These are phyloP conservation scores for Drosophila aff. DNA, from an alignment of 1,140 invertebrate species.

Conservation along the genomic window DNA sequence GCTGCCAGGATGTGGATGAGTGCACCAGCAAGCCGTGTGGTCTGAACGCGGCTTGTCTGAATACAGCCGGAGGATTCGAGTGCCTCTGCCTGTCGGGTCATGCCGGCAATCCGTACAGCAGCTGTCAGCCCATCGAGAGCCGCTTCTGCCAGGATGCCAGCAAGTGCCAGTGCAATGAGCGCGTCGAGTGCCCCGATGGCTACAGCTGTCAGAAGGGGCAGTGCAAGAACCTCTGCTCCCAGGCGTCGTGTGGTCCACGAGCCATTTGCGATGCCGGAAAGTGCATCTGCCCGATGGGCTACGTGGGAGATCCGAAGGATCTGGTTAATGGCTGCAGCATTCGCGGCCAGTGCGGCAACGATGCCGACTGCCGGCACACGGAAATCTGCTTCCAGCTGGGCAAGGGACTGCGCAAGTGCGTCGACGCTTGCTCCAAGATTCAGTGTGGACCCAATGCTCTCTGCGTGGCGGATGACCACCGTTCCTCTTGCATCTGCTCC, in stretches of 20 bases:
- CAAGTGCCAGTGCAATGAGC: constrained; percentile 89
- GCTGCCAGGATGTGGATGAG: constrained; percentile 94
- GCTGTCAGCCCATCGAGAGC: constrained; percentile 89
- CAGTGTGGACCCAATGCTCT: constrained; percentile 96
- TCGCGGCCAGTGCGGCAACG: constrained; percentile 90
- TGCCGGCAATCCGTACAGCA: constrained; percentile 93
- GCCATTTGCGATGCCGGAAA: constrained; percentile 92
- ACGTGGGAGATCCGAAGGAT: constrained; percentile 92
- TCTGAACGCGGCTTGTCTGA: constrained; percentile 94
- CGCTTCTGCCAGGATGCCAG: constrained; percentile 89
- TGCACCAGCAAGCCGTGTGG: constrained; percentile 93
- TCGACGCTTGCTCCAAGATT: constrained; percentile 93
- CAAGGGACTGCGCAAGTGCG: constrained; percentile 91
- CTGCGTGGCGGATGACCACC: constrained; percentile 92
- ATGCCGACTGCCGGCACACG: constrained; percentile 91
- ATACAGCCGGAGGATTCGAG: constrained; percentile 94
- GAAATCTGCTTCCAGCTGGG: constrained; percentile 95
- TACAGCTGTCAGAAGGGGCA: constrained; percentile 89
- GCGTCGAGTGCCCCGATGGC: constrained; percentile 90
- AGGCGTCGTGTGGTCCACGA: constrained; percentile 91
- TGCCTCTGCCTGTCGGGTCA: constrained; percentile 93
- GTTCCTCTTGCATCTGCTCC: constrained; percentile 93
- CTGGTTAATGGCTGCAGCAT: constrained; percentile 89
- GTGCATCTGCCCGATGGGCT: constrained; percentile 92
- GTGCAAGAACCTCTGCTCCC: constrained; percentile 91